Conservation (phyloP, 2,797 vertebrate species). For the Coranthus polyacanthus region DNA sequence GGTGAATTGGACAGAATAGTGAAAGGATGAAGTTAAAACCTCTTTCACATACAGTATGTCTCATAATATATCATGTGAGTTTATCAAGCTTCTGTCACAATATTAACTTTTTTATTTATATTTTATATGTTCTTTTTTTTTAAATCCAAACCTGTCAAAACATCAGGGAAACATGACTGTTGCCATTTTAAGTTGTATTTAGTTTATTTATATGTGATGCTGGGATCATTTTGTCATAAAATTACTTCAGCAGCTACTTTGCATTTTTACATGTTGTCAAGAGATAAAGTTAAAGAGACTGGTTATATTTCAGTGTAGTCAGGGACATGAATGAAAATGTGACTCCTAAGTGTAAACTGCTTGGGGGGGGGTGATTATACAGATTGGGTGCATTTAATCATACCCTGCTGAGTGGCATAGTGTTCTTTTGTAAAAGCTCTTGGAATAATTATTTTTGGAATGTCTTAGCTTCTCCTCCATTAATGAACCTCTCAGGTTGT, state of each 20-base stretch:
- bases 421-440: conserved; percentile 3
- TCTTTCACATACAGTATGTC: too few species aligned
- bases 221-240: background rate
- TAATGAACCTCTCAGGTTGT: conserved; percentile 1
- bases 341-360: too few species aligned
- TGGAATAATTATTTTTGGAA: conserved; percentile 4
- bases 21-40: background rate
- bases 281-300: conserved; percentile 3
- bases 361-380: conserved; percentile 6
- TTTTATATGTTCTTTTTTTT: too few species aligned
- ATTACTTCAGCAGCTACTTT: too few species aligned
- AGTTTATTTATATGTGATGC: background rate
- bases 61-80: too few species aligned
- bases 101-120: conserved; percentile 26
- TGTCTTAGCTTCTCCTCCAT: conserved; percentile 3
- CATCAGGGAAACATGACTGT: conserved; percentile 17
- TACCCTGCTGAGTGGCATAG: conserved; percentile 1
- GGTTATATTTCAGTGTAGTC: background rate
- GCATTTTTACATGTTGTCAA: too few species aligned
- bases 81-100: conserved; percentile 11
- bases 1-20: background rate
- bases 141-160: conserved; percentile 34
- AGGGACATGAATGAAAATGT: conserved; percentile 23
- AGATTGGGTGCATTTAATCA: conserved; percentile 31
- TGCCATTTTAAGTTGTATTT: background rate